A percentile compares a stretch with the other conserved stretches of the same genome.
Evolutionary conservation across 2,797 vertebrate genomes (phyloP).

Genomic region (Picus viridis): DNA sequence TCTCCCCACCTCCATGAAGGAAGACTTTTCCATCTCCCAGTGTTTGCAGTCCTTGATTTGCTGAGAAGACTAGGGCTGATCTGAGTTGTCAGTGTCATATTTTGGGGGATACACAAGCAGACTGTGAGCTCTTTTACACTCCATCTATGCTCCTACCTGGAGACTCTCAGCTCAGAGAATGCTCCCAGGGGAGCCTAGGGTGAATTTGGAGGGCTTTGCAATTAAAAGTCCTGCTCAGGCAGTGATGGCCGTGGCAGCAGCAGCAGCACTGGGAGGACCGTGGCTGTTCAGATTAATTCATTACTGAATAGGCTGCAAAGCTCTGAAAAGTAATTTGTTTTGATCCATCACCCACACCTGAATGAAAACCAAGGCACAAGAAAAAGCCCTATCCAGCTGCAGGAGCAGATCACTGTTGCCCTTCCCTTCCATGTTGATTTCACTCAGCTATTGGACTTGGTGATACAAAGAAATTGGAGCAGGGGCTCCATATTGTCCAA

Average conservation of each 20-base stretch:
- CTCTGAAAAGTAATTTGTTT: not conserved
- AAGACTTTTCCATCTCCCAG: not conserved
- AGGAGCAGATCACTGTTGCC: not conserved
- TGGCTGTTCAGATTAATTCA: not conserved
- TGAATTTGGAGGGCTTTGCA: not conserved
- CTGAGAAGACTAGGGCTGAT: not conserved
- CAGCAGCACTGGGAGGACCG: not conserved
- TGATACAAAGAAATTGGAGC: not conserved
- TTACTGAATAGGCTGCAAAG: not conserved
- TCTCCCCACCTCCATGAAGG: not conserved
- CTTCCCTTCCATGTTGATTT: not conserved
- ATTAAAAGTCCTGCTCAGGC: not conserved
- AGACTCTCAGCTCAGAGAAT: not conserved
- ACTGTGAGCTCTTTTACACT: not conserved
- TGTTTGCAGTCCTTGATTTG: not conserved
- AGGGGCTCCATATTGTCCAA: not conserved
- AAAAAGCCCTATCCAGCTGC: not conserved
- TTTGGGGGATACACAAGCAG: not conserved
- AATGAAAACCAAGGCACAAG: not conserved
- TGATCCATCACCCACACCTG: not conserved
- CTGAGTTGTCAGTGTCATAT: not conserved
- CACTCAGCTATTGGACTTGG: not conserved
- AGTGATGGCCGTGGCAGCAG: not conserved
- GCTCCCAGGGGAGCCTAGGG: not conserved
- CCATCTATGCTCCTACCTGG: not conserved